phyloP scores from a whole-genome alignment of 2,113 vertebrate genomes.

The Oncorhynchus masou region DNA sequence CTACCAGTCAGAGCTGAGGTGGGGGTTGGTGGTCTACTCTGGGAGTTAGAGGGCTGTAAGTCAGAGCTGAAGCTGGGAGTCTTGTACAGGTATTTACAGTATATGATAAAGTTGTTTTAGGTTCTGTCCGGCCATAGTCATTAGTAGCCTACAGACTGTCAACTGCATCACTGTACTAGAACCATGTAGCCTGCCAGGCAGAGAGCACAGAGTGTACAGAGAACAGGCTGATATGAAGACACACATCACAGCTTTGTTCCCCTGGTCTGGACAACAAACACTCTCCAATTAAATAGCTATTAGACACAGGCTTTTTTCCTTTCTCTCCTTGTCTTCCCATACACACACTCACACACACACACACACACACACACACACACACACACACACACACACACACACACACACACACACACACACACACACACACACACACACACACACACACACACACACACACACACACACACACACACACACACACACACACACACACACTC shows the following conservation, averaged over 20 bases:
- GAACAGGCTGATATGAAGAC: too few species aligned
- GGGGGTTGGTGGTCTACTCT: too few species aligned
- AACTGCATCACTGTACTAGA: neutral
- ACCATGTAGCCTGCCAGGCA: too few species aligned
- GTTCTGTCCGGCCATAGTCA: too few species aligned
- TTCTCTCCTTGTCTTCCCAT: slow-evolving; percentile 8
- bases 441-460: neutral
- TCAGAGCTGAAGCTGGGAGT: too few species aligned
- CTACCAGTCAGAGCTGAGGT: too few species aligned
- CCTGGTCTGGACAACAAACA: slow-evolving; percentile 42
- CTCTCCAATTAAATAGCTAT: slow-evolving; percentile 52
- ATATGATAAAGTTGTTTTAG: too few species aligned
- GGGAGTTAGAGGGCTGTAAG: too few species aligned
- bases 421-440: neutral
- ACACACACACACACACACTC: too few species aligned
- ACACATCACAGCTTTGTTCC: slow-evolving; percentile 30
- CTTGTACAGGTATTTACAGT: too few species aligned
- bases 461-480: neutral
- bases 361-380: neutral
- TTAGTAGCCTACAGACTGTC: neutral
- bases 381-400: neutral
- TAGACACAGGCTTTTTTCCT: neutral
- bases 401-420: neutral
- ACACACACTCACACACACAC: neutral
- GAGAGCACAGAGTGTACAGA: too few species aligned